These are phyloP conservation scores for Caerostris extrusa DNA, from an alignment of 1,140 invertebrate genomes.

Conservation along the genomic window DNA sequence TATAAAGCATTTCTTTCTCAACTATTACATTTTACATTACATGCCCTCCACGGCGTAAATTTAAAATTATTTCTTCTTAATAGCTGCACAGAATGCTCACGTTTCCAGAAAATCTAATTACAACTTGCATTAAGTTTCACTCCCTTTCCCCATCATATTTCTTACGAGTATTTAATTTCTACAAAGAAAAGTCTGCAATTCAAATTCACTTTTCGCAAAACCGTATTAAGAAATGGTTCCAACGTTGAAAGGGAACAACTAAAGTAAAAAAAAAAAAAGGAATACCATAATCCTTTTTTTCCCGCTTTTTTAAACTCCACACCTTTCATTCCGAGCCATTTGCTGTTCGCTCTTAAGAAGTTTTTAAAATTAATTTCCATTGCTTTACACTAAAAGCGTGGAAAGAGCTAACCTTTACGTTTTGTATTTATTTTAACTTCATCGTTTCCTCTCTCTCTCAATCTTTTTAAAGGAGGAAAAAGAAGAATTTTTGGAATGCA, in stretches of 20 bases:
- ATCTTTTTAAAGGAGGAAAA: not conserved
- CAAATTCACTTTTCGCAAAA: constrained; percentile 13
- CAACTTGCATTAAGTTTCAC: not conserved
- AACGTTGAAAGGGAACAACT: not conserved
- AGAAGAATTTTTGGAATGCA: not conserved
- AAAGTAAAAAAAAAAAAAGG: not conserved
- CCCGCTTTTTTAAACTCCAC: not conserved
- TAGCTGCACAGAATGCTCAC: not conserved
- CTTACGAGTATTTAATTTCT: constrained; percentile 3
- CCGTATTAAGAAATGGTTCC: not conserved
- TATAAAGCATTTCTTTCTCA: no score
- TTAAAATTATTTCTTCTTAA: not conserved
- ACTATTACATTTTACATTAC: no score
- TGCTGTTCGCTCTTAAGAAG: constrained; percentile 6
- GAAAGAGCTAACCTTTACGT: not conserved
- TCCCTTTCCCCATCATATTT: not conserved
- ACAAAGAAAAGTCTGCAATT: not conserved
- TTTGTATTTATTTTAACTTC: constrained; percentile 14
- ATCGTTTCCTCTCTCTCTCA: not conserved
- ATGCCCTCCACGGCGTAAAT: not conserved
- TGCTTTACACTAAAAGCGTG: constrained; percentile 43
- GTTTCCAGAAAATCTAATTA: constrained; percentile 1
- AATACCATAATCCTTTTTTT: constrained; percentile 5
- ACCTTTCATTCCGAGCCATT: constrained; percentile 43
- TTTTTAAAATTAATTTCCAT: constrained; percentile 61